Evolutionary conservation across 2,888 invertebrate species (phyloP), one percentile per base, ranked within the genome.

Genomic region (Chloroclysta siterata): DNA sequence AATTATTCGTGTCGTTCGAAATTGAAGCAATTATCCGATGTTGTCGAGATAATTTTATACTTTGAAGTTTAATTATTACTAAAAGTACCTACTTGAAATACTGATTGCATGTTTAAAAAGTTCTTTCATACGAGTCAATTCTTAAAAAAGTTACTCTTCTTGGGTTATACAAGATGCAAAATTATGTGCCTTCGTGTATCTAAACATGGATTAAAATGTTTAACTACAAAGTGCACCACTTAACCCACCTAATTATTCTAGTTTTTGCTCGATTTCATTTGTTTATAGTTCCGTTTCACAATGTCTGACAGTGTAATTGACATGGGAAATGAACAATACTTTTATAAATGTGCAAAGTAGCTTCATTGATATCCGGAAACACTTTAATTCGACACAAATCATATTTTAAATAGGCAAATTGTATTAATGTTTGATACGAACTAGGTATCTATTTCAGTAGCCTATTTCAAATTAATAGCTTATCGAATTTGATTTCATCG

Each of bases 1-100:
- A 77, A 81, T 82, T 83, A 81, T 81, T 76, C 70, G 78, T 72
- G 73, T 75, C 78, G 75, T 80, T 77, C 59, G 53, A 65, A 74
- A 79, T 77, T 73, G 70, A 70, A 69, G 51, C 60, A 65, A 57
- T 70, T 78, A 76, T 75, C 77, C 72, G 69, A 73, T 70, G 69
- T 68, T 64, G 65, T 60, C 58, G 58, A 51, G 41, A 22, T 60
- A 42, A 54, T 39, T 42, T 29, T 22, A 53, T 57, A 54, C 11
- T 15, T 60, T 41, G 46, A 47, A 59, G 13, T n/a, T 50, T 28
- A 28, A 48, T 48, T 48, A 48, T 48, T 48, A 28, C 28, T n/a
- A 28, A 48, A n/a, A 8, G 11, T 39, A 39, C 11, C 1, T 33
- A 17, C 17, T 1, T 0, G 22, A 13, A 15, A 15, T 44, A 15